These are phyloP conservation scores for Metalampra italica DNA, from an alignment of 2,888 invertebrate genomes.

Conservation along the genomic window DNA sequence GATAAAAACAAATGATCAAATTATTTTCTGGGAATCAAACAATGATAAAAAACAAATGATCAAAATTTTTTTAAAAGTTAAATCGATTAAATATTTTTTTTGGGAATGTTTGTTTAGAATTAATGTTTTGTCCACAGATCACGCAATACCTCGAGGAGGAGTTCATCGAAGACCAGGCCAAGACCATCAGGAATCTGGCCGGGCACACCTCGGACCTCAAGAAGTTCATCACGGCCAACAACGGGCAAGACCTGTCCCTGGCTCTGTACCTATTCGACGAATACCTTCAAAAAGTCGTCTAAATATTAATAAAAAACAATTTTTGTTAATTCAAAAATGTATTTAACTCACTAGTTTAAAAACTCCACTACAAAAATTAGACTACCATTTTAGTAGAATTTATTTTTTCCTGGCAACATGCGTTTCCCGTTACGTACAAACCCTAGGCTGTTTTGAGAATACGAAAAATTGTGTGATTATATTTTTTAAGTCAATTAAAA, in stretches of 20 bases:
- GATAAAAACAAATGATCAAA: too few species aligned
- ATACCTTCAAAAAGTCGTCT: slow-evolving; percentile 64
- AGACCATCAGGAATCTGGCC: slow-evolving; percentile 82
- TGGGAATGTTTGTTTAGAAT: too few species aligned
- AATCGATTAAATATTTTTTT: too few species aligned
- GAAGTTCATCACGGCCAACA: slow-evolving; percentile 76
- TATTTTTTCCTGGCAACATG: slow-evolving; percentile 20
- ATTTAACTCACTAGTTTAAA: slow-evolving; percentile 6
- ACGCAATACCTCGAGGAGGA: slow-evolving; percentile 88
- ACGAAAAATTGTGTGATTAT: slow-evolving; percentile 17
- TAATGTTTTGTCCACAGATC: slow-evolving; percentile 53
- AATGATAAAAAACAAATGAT: too few species aligned
- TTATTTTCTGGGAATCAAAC: too few species aligned
- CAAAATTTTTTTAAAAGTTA: too few species aligned
- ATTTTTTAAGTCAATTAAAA: slow-evolving; percentile 11
- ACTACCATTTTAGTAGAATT: slow-evolving; percentile 28
- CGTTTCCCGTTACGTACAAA: slow-evolving; percentile 28
- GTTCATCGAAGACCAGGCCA: slow-evolving; percentile 84
- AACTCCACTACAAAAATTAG: slow-evolving; percentile 21
- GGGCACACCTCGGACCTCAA: slow-evolving; percentile 87
- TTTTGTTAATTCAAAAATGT: not conserved
- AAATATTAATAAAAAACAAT: slow-evolving; percentile 26
- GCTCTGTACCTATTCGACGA: slow-evolving; percentile 88
- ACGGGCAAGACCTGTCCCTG: slow-evolving; percentile 79
- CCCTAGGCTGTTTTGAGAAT: slow-evolving; percentile 31